phyloP scores from a whole-genome alignment of 2,888 invertebrate species.

The Chrysolina haemoptera region DNA sequence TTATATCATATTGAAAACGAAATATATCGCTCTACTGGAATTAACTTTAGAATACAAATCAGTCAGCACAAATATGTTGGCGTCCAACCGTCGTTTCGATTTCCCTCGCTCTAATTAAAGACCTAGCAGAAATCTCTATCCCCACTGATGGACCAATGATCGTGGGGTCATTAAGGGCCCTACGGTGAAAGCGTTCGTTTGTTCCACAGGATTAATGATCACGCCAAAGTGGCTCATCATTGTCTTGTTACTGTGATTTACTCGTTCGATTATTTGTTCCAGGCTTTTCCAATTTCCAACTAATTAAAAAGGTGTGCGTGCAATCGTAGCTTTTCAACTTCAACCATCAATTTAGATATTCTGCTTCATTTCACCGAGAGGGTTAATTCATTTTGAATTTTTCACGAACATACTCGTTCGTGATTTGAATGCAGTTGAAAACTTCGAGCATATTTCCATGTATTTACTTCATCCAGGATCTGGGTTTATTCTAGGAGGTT shows the following conservation, averaged over 20 bases:
- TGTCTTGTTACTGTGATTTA: conserved; percentile 62
- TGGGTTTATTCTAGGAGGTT: too few relatives aligned
- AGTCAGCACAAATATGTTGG: background rate
- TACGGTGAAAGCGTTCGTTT: conserved; percentile 30
- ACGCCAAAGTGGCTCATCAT: conserved; percentile 59
- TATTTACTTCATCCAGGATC: too few relatives aligned
- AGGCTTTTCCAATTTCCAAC: conserved; percentile 46
- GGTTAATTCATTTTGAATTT: conserved; percentile 1
- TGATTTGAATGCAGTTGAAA: background rate
- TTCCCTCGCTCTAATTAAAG: conserved; percentile 31
- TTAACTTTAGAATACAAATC: background rate
- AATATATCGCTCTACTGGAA: too few relatives aligned
- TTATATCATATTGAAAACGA: too few relatives aligned
- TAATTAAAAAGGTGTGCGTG: conserved; percentile 55
- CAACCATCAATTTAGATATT: conserved; percentile 37
- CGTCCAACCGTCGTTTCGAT: background rate
- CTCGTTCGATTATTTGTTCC: conserved; percentile 58
- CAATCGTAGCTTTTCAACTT: conserved; percentile 35
- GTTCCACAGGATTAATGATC: conserved; percentile 56
- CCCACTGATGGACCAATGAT: conserved; percentile 49
- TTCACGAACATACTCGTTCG: background rate
- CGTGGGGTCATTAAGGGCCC: conserved; percentile 50
- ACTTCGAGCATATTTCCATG: too few relatives aligned
- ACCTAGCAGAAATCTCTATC: conserved; percentile 33
- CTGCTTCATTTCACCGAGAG: conserved; percentile 23